phyloP scores from a whole-genome alignment of 2,113 vertebrate genomes.

The Ardeotis arabs region DNA sequence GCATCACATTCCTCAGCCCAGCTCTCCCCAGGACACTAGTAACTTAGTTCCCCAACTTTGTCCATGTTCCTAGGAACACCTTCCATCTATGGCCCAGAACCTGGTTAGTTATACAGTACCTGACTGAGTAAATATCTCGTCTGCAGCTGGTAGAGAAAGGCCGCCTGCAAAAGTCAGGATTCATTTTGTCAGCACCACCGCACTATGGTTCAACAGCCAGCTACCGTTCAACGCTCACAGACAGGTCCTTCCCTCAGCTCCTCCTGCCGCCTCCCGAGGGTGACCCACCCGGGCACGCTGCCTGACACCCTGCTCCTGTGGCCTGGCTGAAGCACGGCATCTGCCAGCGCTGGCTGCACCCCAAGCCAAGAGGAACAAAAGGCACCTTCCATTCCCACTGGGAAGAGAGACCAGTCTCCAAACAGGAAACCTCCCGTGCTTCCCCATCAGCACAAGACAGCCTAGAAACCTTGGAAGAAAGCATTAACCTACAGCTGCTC shows the following conservation, averaged over 20 bases:
- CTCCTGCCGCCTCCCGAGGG: fast-evolving
- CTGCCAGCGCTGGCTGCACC: neutral
- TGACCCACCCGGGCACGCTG: neutral
- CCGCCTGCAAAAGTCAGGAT: slow-evolving; percentile 75
- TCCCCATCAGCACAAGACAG: neutral
- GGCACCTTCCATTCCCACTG: neutral
- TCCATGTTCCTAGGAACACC: neutral
- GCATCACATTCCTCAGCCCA: neutral
- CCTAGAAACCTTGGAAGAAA: neutral
- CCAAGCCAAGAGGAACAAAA: neutral
- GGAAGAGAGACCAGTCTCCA: neutral
- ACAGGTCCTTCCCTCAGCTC: neutral
- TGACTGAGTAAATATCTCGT: slow-evolving; percentile 90
- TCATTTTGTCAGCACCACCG: neutral
- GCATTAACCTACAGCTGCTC: neutral
- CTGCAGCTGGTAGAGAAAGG: slow-evolving; percentile 87
- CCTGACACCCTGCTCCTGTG: neutral
- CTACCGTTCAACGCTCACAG: neutral
- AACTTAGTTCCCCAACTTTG: neutral
- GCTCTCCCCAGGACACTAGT: neutral
- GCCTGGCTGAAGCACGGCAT: neutral
- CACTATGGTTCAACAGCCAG: neutral
- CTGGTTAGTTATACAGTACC: slow-evolving; percentile 68
- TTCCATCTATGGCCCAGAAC: neutral
- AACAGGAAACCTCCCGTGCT: neutral